Percentiles rank a stretch among this genome's conserved stretches.
phyloP scores from a whole-genome alignment of 2,888 invertebrate genomes.

The Magallana nippona region DNA sequence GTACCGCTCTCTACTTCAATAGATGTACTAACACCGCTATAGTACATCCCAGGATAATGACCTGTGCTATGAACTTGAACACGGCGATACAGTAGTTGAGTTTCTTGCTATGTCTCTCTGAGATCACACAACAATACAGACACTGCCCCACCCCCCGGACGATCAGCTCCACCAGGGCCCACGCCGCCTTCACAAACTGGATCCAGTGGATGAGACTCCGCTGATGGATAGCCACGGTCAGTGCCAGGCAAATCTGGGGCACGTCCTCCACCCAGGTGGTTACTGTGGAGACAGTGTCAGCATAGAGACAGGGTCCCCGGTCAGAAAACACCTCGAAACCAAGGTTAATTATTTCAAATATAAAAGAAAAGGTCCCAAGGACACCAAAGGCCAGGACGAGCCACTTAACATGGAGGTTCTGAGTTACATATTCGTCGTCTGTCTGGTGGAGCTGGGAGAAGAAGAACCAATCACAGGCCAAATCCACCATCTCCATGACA shows the following conservation, averaged over 20 bases:
- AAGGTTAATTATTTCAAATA: constrained; percentile 25
- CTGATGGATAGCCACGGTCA: constrained; percentile 20
- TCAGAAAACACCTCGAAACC: not conserved
- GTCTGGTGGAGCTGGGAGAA: not conserved
- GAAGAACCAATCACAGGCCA: not conserved
- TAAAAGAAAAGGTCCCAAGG: not conserved
- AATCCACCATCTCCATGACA: not conserved
- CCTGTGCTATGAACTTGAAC: constrained; percentile 17
- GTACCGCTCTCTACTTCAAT: not conserved
- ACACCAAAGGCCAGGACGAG: not conserved
- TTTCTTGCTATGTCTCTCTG: not conserved
- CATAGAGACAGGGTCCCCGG: not conserved
- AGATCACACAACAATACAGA: constrained; percentile 11
- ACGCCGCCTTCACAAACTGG: constrained; percentile 25
- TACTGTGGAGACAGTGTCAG: not conserved
- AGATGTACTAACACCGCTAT: constrained; percentile 5
- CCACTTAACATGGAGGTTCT: not conserved
- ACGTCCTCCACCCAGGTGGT: constrained; percentile 32
- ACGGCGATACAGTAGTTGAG: constrained; percentile 5
- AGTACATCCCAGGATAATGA: constrained; percentile 9
- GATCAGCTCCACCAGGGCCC: constrained; percentile 17
- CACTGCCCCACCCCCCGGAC: not conserved
- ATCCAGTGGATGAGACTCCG: not conserved
- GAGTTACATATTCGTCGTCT: not conserved
- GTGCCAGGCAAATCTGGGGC: constrained; percentile 29